phyloP scores from a whole-genome alignment of 2,113 vertebrate species.

The Notechis scutatus region DNA sequence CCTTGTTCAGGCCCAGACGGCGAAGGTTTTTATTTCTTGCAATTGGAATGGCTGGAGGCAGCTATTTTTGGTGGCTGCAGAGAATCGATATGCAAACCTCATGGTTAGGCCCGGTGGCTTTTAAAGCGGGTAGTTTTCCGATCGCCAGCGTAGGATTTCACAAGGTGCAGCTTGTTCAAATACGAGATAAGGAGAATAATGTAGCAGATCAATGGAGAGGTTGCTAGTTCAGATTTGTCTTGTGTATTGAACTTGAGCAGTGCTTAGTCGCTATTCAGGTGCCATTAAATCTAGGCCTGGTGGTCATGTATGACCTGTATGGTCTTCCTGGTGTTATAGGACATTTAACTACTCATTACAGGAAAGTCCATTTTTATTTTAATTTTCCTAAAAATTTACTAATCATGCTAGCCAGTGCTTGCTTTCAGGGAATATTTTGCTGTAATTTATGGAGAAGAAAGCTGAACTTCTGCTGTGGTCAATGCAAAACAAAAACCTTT shows the following conservation, averaged over 20 bases:
- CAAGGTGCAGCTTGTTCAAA: neutral
- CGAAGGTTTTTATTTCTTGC: neutral
- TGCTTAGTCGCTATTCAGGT: neutral
- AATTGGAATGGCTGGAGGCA: neutral
- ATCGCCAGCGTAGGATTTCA: neutral
- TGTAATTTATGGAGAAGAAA: neutral
- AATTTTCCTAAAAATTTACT: neutral
- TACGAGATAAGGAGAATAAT: neutral
- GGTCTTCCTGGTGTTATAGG: neutral
- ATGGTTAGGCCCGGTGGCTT: neutral
- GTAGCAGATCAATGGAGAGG: neutral
- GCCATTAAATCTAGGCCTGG: neutral
- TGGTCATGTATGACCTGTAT: neutral
- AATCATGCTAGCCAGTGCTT: neutral
- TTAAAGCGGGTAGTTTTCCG: neutral
- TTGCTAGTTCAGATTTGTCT: neutral
- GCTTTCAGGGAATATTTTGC: neutral
- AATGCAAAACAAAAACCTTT: neutral
- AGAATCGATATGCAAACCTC: no score
- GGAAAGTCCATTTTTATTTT: neutral
- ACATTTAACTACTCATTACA: neutral
- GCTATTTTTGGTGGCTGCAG: neutral
- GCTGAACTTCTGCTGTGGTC: neutral
- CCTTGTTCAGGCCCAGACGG: neutral
- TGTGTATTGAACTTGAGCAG: neutral